These are phyloP conservation scores for Ailurus styani DNA, from an alignment of 2,113 vertebrate genomes.

Conservation along the genomic window DNA sequence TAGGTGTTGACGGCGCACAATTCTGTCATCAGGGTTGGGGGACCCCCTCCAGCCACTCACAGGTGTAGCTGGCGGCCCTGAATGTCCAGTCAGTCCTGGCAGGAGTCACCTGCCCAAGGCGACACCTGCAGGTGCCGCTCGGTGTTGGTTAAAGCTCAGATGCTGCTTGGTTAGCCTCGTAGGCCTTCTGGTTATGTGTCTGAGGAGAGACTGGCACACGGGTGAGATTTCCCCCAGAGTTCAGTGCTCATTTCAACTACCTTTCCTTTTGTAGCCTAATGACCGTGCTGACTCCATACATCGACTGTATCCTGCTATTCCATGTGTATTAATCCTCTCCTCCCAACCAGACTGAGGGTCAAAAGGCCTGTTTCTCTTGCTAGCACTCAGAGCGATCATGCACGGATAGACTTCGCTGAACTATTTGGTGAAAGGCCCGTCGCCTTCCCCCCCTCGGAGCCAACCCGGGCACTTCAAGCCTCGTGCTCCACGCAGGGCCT, in stretches of 20 bases:
- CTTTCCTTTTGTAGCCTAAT: not conserved
- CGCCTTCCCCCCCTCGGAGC: not conserved
- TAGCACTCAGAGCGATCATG: not conserved
- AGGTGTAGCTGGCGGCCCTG: not conserved
- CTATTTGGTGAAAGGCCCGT: not conserved
- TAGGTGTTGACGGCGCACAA: not conserved
- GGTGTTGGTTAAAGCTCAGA: not conserved
- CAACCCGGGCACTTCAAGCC: not conserved
- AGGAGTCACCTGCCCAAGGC: not conserved
- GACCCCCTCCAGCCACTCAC: not conserved
- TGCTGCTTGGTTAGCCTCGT: not conserved
- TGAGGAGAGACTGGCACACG: not conserved
- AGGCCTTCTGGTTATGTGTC: not conserved
- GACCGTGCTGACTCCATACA: too few species aligned
- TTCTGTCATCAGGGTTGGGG: not conserved
- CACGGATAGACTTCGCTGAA: not conserved
- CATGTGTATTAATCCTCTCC: fast-evolving
- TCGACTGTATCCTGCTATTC: fast-evolving
- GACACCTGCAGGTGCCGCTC: not conserved
- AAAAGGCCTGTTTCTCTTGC: not conserved
- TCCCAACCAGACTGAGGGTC: not conserved
- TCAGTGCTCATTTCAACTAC: not conserved
- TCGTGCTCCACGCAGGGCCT: not conserved
- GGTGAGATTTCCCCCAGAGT: not conserved
- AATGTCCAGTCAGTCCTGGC: not conserved